These are phyloP conservation scores for Xestia rhomboidea DNA, from an alignment of 2,888 invertebrate species.

Conservation along the genomic window DNA sequence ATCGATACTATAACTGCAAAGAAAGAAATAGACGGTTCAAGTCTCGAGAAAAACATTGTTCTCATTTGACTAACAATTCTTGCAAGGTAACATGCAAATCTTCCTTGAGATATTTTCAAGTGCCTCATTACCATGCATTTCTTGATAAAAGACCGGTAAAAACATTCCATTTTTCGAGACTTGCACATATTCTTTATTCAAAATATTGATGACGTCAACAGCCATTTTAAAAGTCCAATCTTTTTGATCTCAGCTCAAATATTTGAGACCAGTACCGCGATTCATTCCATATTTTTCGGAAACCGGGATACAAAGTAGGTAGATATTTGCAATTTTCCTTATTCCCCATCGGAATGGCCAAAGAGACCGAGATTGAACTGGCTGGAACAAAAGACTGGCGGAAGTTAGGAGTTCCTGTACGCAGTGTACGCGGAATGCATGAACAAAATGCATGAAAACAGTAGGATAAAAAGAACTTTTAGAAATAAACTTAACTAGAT, in stretches of 20 bases:
- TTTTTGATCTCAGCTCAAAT: background rate
- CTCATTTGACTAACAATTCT: conserved; percentile 29
- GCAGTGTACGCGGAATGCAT: conserved; percentile 51
- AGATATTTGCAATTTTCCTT: conserved; percentile 27
- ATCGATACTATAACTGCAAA: background rate
- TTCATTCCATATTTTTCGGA: conserved; percentile 22
- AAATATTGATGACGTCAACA: conserved; percentile 1
- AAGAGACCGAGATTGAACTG: conserved; percentile 56
- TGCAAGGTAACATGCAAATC: conserved; percentile 44
- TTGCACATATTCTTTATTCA: conserved; percentile 14
- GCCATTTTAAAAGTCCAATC: conserved; percentile 4
- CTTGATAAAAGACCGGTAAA: conserved; percentile 5
- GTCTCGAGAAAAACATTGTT: background rate
- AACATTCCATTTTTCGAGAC: background rate
- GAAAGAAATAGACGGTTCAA: background rate
- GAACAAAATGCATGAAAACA: conserved; percentile 57
- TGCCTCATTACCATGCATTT: conserved; percentile 32
- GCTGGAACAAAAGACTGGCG: conserved; percentile 50
- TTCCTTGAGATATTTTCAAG: conserved; percentile 28
- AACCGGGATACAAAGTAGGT: conserved; percentile 1
- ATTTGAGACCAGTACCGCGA: conserved; percentile 13
- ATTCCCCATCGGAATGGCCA: conserved; percentile 25
- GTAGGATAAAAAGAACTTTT: conserved; percentile 27
- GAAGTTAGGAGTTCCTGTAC: conserved; percentile 54
- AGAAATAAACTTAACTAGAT: conserved; percentile 34